Percentiles rank a stretch among this genome's conserved stretches.
Conservation (phyloP, 1,140 invertebrate genomes). For the Trichonephila inaurata region DNA sequence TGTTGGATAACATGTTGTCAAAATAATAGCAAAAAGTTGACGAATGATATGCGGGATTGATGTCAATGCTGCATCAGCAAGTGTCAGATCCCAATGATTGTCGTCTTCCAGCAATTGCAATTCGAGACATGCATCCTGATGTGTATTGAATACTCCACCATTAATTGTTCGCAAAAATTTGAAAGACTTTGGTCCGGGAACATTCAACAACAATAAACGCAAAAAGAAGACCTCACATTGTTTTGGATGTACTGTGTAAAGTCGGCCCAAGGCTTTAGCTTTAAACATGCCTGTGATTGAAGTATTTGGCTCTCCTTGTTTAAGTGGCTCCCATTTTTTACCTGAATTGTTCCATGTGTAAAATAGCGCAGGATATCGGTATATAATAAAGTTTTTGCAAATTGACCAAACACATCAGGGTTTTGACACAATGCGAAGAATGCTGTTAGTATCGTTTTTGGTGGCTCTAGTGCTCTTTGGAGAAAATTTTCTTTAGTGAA, state of each 20-base stretch:
- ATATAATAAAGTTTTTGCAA: slow-evolving; percentile 77
- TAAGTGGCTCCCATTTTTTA: background rate
- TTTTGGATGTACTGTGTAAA: slow-evolving; percentile 40
- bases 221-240: slow-evolving; percentile 77
- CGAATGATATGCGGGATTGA: too few relatives aligned
- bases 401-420: background rate
- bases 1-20: background rate
- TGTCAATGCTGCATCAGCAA: too few relatives aligned
- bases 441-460: too few relatives aligned
- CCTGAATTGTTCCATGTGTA: slow-evolving; percentile 79
- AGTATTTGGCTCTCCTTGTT: background rate
- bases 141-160: too few relatives aligned
- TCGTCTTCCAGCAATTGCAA: slow-evolving; percentile 78
- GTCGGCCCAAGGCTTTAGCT: background rate
- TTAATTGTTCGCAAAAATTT: too few relatives aligned
- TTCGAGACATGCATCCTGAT: slow-evolving; percentile 37
- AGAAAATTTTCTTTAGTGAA: too few relatives aligned
- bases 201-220: too few relatives aligned
- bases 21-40: too few relatives aligned
- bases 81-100: background rate
- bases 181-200: too few relatives aligned
- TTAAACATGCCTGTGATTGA: too few relatives aligned
- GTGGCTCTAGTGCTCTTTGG: too few relatives aligned
- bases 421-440: too few relatives aligned
- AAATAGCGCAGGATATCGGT: slow-evolving; percentile 79